Conservation (phyloP, 2,113 vertebrate genomes). For the Rhineura floridana region DNA sequence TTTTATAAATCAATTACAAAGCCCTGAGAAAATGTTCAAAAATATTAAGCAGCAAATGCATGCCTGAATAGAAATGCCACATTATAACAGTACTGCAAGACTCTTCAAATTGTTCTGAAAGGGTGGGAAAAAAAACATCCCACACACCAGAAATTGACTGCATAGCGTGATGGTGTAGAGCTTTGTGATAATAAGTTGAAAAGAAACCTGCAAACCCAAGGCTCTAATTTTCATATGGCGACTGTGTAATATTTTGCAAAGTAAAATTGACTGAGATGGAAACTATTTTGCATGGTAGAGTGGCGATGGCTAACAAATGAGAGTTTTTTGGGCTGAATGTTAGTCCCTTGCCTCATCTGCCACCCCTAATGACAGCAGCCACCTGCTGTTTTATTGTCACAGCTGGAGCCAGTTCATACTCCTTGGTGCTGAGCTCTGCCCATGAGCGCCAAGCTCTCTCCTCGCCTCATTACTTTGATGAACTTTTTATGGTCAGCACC, state of each 20-base stretch:
- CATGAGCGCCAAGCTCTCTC: conserved; percentile 83
- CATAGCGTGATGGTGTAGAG: conserved; percentile 29
- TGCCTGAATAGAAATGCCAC: conserved; percentile 44
- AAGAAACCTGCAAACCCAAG: conserved; percentile 64
- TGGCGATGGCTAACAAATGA: conserved; percentile 90
- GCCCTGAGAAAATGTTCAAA: conserved; percentile 37
- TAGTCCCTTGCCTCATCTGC: conserved; percentile 93
- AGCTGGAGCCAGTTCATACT: conserved; percentile 95
- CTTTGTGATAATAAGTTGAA: conserved; percentile 58
- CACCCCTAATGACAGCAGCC: conserved; percentile 97
- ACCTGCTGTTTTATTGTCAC: conserved; percentile 99
- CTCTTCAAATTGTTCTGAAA: conserved; percentile 40
- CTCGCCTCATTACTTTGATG: conserved; percentile 99
- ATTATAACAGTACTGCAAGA: conserved; percentile 52
- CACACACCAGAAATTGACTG: conserved; percentile 41
- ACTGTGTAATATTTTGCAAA: conserved; percentile 79
- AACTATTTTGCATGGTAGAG: conserved; percentile 92
- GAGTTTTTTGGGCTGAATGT: conserved; percentile 84
- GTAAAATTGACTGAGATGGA: conserved; percentile 86
- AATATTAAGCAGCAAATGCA: conserved; percentile 54
- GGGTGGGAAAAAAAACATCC: conserved; percentile 16
- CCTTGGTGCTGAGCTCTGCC: conserved; percentile 90
- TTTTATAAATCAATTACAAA: conserved; percentile 49
- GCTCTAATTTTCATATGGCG: conserved; percentile 70
- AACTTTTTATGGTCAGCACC: conserved; percentile 99